Base-by-base conservation (phyloP, 2,888 invertebrate species). In the Argyresthia goedartella region DNA sequence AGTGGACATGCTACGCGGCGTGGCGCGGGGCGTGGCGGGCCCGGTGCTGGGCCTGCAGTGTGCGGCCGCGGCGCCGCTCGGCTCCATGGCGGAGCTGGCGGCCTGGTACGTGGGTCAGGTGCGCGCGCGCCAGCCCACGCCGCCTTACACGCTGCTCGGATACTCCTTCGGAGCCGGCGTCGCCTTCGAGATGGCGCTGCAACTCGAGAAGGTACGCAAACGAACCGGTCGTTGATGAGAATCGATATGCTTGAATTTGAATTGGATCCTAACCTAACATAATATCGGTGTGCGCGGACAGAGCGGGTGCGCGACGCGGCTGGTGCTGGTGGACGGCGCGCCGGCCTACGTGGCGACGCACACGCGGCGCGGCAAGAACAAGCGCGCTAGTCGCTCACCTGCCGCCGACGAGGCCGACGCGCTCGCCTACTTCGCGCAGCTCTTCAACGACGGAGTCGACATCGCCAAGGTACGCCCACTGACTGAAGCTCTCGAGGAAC, bases 91-190 rank as follows among this genome's bases (percentile, higher is more conserved):
- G 11, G 88, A 91, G 49, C 87, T 97, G 56, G 96, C 97, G 4
- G 71, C 79, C 45, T 92, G 88, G 79, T 94, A 94, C 77, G 85
- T 94, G 33, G 69, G 81, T 73, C 90, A 93, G 75, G 90, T 98
- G 65, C 92, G 91, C 69, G 88, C 88, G 51, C 84, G 93, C 48
- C 96, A 96, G 81, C 90, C 92, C 8, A 78, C 87, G 54, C 95
- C 96, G 56, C 97, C 98, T 3, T 98, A 96, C 88, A 90, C 92
- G 50, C 84, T 99, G 58, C 91, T 95, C 46, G 99, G 98, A 1
- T 99, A 99, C 82, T 99, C 98, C 0, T 98, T 95, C 78, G 99
- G 99, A 56, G 95, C 96, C 44, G 92, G 94, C 62, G 93, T 99
- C 39, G 97, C 97, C 14, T 95, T 97, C 74, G 98, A 98, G 87